Evolutionary conservation across 2,888 invertebrate species (phyloP).

Genomic region (Scaptomyza parva): DNA sequence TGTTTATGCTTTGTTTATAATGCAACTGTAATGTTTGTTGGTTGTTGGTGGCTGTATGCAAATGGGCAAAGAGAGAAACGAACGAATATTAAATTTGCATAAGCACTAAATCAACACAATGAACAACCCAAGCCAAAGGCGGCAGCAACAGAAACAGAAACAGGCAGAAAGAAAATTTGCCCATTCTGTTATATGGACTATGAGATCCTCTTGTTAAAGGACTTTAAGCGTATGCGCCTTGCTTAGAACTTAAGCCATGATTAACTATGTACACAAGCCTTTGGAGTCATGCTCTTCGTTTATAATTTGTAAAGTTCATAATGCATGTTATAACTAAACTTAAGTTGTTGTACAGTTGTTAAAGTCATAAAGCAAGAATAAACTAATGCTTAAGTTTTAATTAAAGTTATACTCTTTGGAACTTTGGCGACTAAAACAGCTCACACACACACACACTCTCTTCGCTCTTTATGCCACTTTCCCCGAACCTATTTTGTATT

Average conservation of each 20-base stretch:
- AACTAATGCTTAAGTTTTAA: constrained; percentile 31
- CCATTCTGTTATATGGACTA: constrained; percentile 7
- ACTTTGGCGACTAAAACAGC: constrained; percentile 23
- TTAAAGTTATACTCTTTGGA: constrained; percentile 19
- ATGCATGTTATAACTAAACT: constrained; percentile 7
- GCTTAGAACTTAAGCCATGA: constrained; percentile 6
- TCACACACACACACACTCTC: background rate
- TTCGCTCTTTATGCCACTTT: background rate
- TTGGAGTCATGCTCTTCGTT: background rate
- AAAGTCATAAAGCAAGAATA: constrained; percentile 7
- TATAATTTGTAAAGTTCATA: background rate
- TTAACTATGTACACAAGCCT: background rate
- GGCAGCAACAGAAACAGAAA: constrained; percentile 23
- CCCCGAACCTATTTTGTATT: background rate
- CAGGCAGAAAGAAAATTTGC: background rate
- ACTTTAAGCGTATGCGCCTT: background rate
- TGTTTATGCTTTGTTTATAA: constrained; percentile 57
- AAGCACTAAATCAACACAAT: constrained; percentile 79
- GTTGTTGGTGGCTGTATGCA: too few species aligned
- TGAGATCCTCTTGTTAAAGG: constrained; percentile 19
- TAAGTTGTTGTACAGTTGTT: constrained; percentile 4
- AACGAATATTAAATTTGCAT: constrained; percentile 77
- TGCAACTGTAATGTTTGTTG: constrained; percentile 75
- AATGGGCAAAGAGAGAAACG: constrained; percentile 49
- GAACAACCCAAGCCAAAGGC: constrained; percentile 47